Percentiles rank a stretch among this genome's conserved stretches.
Conservation (phyloP, 1,140 invertebrate genomes). For the Triops cancriformis region DNA sequence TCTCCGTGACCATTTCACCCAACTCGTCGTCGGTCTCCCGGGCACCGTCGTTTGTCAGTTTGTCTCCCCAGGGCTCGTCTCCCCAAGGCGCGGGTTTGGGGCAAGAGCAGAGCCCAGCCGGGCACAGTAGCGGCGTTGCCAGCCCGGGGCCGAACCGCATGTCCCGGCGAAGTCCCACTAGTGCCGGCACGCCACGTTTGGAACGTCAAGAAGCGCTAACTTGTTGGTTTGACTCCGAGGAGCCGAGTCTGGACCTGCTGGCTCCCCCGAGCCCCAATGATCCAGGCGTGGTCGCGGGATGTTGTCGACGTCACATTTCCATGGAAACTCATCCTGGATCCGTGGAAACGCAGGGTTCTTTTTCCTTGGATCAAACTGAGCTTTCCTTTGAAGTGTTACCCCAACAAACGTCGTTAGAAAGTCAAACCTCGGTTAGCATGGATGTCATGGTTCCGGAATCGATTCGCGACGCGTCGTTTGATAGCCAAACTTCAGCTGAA, state of each 20-base stretch:
- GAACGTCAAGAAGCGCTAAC: slow-evolving; percentile 29
- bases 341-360: slow-evolving; percentile 24
- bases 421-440: slow-evolving; percentile 25
- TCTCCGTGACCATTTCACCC: slow-evolving; percentile 60
- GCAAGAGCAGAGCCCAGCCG: not conserved
- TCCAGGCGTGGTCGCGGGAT: slow-evolving; percentile 38
- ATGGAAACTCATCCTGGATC: slow-evolving; percentile 24
- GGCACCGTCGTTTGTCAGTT: slow-evolving; percentile 28
- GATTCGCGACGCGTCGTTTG: slow-evolving; percentile 25
- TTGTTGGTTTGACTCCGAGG: slow-evolving; percentile 29
- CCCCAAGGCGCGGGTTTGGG: not conserved
- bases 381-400: slow-evolving; percentile 12
- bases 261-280: slow-evolving; percentile 30
- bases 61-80: slow-evolving; percentile 15
- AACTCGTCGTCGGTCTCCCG: slow-evolving; percentile 44
- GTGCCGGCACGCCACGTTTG: slow-evolving; percentile 27
- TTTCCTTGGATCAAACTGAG: slow-evolving; percentile 17
- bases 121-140: not conserved
- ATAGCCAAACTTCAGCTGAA: slow-evolving; percentile 26
- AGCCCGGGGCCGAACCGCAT: not conserved
- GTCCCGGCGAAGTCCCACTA: slow-evolving; percentile 21
- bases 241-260: slow-evolving; percentile 39
- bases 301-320: slow-evolving; percentile 29
- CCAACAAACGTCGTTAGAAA: slow-evolving; percentile 25
- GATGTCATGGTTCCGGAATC: slow-evolving; percentile 24